A percentile compares a stretch with the other conserved stretches of the same genome.
These are phyloP conservation scores for Actinia tenebrosa DNA, from an alignment of 64 coral and sea anemone genomes.

Conservation along the genomic window DNA sequence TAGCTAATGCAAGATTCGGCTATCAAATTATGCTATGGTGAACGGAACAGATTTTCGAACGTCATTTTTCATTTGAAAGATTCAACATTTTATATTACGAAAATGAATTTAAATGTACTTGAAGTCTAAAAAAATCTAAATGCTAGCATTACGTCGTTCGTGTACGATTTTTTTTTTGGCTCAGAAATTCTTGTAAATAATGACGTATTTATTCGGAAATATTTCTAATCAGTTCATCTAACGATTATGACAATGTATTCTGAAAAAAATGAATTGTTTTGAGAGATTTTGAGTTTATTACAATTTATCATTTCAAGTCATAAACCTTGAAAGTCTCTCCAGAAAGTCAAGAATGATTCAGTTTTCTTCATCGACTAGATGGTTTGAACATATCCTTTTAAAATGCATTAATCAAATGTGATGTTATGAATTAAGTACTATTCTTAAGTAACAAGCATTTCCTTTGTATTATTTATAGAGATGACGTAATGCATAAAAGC, in stretches of 20 bases:
- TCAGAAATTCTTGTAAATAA: no score
- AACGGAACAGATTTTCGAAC: background rate
- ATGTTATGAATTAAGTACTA: background rate
- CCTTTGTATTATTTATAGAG: background rate
- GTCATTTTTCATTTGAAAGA: background rate
- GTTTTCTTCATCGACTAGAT: background rate
- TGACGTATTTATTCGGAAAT: no score
- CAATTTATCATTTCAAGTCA: no score
- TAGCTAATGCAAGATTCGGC: no score
- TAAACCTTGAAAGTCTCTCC: no score
- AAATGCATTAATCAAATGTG: background rate
- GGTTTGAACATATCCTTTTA: background rate
- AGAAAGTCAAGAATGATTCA: no score
- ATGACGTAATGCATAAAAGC: background rate
- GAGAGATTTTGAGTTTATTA: background rate
- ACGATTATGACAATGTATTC: no score
- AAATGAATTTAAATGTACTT: background rate
- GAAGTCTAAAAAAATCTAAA: no score
- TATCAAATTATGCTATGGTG: background rate
- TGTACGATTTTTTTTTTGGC: no score
- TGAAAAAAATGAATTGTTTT: no score
- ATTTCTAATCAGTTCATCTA: no score
- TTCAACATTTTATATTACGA: background rate
- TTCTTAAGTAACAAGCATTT: background rate
- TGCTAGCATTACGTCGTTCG: no score